phyloP scores from a whole-genome alignment of 2,888 invertebrate species.

The Morinoia aosen region DNA sequence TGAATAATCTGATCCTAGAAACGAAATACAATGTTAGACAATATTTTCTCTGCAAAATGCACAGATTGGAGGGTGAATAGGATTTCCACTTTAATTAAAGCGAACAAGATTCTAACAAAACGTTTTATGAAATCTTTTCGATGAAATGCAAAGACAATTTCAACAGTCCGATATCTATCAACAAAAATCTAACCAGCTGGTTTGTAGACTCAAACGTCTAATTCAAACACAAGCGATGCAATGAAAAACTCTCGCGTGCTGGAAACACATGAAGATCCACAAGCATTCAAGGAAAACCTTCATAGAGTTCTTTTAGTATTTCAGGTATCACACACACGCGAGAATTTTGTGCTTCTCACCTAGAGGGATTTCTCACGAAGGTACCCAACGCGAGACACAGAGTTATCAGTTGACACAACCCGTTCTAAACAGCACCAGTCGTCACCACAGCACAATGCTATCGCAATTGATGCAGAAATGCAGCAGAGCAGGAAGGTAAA shows the following conservation, averaged over 20 bases:
- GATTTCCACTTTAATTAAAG: not conserved
- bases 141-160: not conserved
- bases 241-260: not conserved
- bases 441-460: not conserved
- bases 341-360: not conserved
- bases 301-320: not conserved
- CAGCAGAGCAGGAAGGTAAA: constrained; percentile 24
- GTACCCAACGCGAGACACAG: not conserved
- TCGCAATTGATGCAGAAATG: not conserved
- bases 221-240: not conserved
- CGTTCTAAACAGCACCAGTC: not conserved
- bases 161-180: not conserved
- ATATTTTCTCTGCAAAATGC: not conserved
- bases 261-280: not conserved
- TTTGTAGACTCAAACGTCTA: not conserved
- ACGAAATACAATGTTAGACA: not conserved
- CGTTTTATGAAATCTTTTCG: not conserved
- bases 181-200: not conserved
- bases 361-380: not conserved
- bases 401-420: not conserved
- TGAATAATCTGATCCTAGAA: not conserved
- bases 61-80: not conserved
- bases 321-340: not conserved
- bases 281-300: not conserved
- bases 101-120: not conserved